Percentiles rank a stretch among this genome's conserved stretches.
Conservation (phyloP, 2,797 vertebrate species). For the Ammospiza maritima region DNA sequence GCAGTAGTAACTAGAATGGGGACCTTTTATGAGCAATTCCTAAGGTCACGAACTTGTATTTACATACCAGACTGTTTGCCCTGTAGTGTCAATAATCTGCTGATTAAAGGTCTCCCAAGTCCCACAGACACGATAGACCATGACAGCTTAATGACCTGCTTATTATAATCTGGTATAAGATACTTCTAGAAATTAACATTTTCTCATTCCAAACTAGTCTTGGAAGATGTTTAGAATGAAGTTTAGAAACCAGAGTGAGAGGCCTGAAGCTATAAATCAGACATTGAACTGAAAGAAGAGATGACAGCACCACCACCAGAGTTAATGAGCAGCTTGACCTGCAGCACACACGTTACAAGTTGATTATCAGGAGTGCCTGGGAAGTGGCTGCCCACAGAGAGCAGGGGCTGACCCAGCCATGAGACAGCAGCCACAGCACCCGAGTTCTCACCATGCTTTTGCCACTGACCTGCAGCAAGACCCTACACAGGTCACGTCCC, state of each 20-base stretch:
- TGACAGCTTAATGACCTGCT: conserved; percentile 14
- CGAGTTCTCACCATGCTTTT: not conserved
- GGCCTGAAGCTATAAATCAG: not conserved
- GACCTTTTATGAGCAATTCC: not conserved
- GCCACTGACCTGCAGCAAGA: not conserved
- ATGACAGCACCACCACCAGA: not conserved
- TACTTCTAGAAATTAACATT: not conserved
- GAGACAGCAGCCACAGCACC: not conserved
- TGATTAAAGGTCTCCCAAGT: conserved; percentile 42
- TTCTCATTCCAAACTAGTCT: not conserved
- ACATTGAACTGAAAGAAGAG: not conserved
- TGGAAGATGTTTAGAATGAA: not conserved
- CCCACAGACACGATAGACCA: not conserved
- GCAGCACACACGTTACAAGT: not conserved
- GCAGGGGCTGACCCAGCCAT: not conserved
- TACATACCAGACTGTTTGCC: not conserved
- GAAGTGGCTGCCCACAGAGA: not conserved
- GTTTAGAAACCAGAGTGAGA: not conserved
- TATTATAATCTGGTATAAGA: not conserved
- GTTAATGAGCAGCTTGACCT: not conserved
- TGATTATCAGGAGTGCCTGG: not conserved
- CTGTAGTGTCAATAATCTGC: conserved; percentile 22
- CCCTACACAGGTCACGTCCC: not conserved
- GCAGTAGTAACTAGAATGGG: not conserved
- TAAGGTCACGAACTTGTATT: conserved; percentile 26